Conservation (phyloP, 2,888 invertebrate genomes). For the Globia sparganii region DNA sequence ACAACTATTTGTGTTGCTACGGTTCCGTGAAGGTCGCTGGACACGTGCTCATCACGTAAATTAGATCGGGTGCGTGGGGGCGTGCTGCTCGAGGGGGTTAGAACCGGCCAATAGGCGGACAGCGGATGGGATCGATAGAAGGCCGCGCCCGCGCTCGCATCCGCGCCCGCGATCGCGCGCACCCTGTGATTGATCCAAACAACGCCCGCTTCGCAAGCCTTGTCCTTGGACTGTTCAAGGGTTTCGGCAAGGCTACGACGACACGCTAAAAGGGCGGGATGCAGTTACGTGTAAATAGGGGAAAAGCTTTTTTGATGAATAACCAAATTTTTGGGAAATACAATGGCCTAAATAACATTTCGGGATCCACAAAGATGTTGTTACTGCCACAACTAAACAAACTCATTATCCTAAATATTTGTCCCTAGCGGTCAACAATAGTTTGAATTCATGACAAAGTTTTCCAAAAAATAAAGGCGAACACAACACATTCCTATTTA, state of each 20-base stretch:
- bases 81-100: slow-evolving; percentile 67
- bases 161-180: slow-evolving; percentile 70
- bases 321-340: slow-evolving; percentile 8
- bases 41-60: slow-evolving; percentile 80
- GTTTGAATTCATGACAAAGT: slow-evolving; percentile 35
- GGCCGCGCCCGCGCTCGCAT: slow-evolving; percentile 74
- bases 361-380: not conserved
- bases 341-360: not conserved
- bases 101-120: slow-evolving; percentile 70
- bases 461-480: slow-evolving; percentile 43
- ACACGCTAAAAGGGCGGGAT: slow-evolving; percentile 15
- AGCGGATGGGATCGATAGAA: slow-evolving; percentile 74
- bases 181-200: slow-evolving; percentile 64
- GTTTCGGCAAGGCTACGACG: slow-evolving; percentile 41
- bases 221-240: slow-evolving; percentile 56
- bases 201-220: slow-evolving; percentile 64
- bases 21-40: slow-evolving; percentile 78
- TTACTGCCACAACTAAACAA: slow-evolving; percentile 13
- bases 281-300: slow-evolving; percentile 20
- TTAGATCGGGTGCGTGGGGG: slow-evolving; percentile 72
- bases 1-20: slow-evolving; percentile 68
- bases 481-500: slow-evolving; percentile 43
- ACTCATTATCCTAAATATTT: slow-evolving; percentile 26
- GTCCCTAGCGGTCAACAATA: slow-evolving; percentile 19
- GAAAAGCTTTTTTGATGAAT: not conserved